Conservation (phyloP, 2,797 vertebrate genomes). For the Anomalospiza imberbis region DNA sequence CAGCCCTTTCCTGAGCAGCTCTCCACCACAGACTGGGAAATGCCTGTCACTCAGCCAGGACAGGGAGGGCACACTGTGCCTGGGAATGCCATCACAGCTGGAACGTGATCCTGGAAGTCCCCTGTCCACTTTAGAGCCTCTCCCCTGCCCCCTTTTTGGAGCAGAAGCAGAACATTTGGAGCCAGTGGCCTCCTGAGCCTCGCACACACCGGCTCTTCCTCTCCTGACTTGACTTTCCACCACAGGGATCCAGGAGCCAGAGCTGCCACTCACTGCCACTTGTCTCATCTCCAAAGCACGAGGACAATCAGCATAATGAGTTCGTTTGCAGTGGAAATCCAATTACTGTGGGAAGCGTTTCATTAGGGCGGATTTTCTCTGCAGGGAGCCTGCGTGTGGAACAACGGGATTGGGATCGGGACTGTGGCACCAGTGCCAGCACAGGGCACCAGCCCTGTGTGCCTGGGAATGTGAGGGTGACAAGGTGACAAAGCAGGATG, state of each 20-base stretch:
- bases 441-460: background rate
- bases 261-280: background rate
- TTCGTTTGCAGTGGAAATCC: background rate
- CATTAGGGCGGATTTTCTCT: background rate
- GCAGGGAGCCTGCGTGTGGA: background rate
- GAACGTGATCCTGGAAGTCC: background rate
- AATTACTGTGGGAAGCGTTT: background rate
- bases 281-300: background rate
- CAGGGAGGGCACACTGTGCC: rapidly evolving
- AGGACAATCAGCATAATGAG: conserved; percentile 9
- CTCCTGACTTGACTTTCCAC: background rate
- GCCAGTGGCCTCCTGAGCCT: background rate
- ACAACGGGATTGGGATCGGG: rapidly evolving
- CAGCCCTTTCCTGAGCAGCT: background rate
- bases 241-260: background rate
- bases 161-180: background rate
- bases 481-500: background rate
- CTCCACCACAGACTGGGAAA: background rate
- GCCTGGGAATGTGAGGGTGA: background rate
- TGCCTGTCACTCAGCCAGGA: background rate
- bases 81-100: background rate
- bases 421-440: rapidly evolving
- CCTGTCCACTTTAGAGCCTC: background rate
- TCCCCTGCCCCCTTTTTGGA: background rate
- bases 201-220: rapidly evolving